Percentiles rank a stretch among this genome's conserved stretches.
These are phyloP conservation scores for Ormia ochracea DNA, from an alignment of 2,888 invertebrate genomes.

Conservation along the genomic window DNA sequence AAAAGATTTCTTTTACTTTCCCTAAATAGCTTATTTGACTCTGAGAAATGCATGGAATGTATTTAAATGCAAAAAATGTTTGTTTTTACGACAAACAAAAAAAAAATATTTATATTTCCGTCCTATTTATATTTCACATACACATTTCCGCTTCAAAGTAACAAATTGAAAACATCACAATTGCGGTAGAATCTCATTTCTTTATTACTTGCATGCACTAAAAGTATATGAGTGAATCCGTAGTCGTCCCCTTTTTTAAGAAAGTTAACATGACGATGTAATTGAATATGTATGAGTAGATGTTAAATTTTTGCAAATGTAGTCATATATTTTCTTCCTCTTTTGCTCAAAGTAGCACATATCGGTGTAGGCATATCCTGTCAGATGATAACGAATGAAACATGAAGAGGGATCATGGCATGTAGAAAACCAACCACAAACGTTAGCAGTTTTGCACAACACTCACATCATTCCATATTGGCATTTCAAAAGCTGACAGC, in stretches of 20 bases:
- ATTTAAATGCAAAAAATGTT: background rate
- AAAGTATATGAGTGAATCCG: background rate
- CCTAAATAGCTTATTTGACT: background rate
- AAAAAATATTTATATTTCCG: slow-evolving; percentile 28
- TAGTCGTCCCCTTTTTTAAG: background rate
- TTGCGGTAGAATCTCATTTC: background rate
- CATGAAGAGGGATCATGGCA: background rate
- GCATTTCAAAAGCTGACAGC: background rate
- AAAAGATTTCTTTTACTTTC: no score
- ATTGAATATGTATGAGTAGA: slow-evolving; percentile 16
- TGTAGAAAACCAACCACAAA: background rate
- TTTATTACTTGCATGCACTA: background rate
- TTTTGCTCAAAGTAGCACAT: background rate
- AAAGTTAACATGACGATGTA: background rate
- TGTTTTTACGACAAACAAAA: background rate
- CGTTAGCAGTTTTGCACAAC: background rate
- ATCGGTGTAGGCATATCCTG: background rate
- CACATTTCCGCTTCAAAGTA: slow-evolving; percentile 13
- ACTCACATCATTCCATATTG: background rate
- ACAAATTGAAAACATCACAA: slow-evolving; percentile 37
- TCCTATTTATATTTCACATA: slow-evolving; percentile 24
- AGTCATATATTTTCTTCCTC: background rate
- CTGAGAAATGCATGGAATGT: background rate
- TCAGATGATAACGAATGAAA: background rate
- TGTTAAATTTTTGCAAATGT: background rate